Conservation (phyloP, 2,888 invertebrate species). For the Drosophila incognita region DNA sequence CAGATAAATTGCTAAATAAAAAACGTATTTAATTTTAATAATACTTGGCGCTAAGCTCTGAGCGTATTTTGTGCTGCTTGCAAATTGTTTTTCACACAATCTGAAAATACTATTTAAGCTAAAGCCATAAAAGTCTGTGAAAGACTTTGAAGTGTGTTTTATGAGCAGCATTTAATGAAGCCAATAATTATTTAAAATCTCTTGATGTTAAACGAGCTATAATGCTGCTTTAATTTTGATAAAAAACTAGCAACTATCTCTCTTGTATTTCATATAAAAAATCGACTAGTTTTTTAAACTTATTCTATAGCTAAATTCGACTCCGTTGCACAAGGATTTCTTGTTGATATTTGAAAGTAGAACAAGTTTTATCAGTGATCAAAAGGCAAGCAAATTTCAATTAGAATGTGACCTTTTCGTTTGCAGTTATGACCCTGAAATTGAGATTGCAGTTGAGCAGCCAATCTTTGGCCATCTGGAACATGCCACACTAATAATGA, state of each 20-base stretch:
- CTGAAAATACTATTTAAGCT: neutral
- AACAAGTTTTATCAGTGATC: neutral
- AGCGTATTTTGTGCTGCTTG: neutral
- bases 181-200: neutral
- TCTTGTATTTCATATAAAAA: neutral
- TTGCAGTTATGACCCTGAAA: slow-evolving; percentile 28
- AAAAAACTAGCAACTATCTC: neutral
- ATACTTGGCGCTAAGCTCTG: neutral
- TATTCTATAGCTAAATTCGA: neutral
- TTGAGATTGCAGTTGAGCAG: slow-evolving; percentile 20
- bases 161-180: neutral
- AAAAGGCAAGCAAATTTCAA: neutral
- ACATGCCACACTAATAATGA: slow-evolving; percentile 62
- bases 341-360: neutral
- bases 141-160: neutral
- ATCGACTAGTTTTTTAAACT: no score
- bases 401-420: slow-evolving; percentile 16
- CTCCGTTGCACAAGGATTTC: neutral
- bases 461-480: slow-evolving; percentile 39
- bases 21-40: neutral
- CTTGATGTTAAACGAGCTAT: neutral
- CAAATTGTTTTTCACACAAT: neutral
- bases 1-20: neutral
- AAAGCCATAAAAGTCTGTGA: neutral
- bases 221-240: neutral